phyloP scores from a whole-genome alignment of 2,888 invertebrate species.

The Epistrophe grossulariae region DNA sequence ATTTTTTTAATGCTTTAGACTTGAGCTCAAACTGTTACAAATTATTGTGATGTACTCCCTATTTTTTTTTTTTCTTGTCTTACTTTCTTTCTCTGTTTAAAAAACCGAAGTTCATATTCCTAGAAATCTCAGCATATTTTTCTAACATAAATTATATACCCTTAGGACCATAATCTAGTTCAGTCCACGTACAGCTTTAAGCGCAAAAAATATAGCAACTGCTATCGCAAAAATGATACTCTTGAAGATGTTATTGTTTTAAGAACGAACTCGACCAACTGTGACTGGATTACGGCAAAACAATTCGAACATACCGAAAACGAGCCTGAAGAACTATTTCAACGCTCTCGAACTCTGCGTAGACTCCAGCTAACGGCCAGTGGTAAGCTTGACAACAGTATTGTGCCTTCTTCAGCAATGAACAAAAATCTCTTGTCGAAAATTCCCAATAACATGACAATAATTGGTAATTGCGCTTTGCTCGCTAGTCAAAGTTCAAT shows the following conservation, averaged over 20 bases:
- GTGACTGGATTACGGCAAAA: constrained; percentile 81
- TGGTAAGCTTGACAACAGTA: constrained; percentile 61
- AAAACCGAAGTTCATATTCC: too few relatives aligned
- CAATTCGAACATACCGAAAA: constrained; percentile 80
- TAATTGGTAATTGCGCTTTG: constrained; percentile 81
- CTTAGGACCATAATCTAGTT: constrained; percentile 83
- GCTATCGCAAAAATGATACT: constrained; percentile 80
- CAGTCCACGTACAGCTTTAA: constrained; percentile 83
- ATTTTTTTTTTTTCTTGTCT: too few relatives aligned
- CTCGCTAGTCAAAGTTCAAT: constrained; percentile 78
- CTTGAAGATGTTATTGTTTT: constrained; percentile 83
- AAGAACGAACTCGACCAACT: constrained; percentile 81
- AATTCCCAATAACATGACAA: constrained; percentile 82
- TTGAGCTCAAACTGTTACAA: too few relatives aligned
- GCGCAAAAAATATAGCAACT: constrained; percentile 81
- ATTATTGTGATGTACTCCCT: too few relatives aligned
- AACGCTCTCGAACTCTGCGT: constrained; percentile 77
- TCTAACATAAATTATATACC: constrained; percentile 23
- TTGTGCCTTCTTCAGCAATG: constrained; percentile 75
- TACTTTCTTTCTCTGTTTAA: too few relatives aligned
- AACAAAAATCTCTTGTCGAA: constrained; percentile 81
- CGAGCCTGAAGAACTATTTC: constrained; percentile 63
- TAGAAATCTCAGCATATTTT: background rate
- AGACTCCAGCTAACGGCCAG: constrained; percentile 67
- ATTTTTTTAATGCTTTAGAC: too few relatives aligned